Conservation (phyloP, 2,888 invertebrate species). For the Drosophila cracens region DNA sequence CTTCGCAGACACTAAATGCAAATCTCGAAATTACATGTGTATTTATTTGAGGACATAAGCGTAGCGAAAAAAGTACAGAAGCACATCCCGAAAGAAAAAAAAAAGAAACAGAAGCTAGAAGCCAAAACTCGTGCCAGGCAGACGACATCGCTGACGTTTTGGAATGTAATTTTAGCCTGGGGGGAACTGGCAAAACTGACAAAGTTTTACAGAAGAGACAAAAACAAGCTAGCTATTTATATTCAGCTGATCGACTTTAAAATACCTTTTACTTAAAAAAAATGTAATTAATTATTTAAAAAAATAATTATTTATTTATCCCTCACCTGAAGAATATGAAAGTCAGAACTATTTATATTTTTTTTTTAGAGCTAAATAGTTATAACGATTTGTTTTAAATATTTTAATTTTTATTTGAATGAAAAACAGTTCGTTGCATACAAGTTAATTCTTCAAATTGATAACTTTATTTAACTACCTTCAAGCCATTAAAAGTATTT, state of each 20-base stretch:
- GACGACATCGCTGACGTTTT: conserved; percentile 74
- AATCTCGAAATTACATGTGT: conserved; percentile 77
- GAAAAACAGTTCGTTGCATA: background rate
- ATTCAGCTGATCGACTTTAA: background rate
- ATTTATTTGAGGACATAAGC: conserved; percentile 64
- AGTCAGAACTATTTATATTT: too few species aligned
- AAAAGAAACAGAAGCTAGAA: conserved; percentile 23
- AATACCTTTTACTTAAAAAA: conserved; percentile 12
- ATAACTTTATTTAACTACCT: background rate
- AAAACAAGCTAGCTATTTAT: conserved; percentile 8
- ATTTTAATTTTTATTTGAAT: too few species aligned
- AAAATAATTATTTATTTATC: too few species aligned
- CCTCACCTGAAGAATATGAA: background rate
- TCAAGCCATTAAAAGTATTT: background rate
- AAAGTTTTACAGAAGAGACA: conserved; percentile 65
- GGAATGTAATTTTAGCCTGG: conserved; percentile 77
- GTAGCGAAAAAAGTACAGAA: conserved; percentile 25
- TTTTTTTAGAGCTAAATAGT: too few species aligned
- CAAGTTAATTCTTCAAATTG: background rate
- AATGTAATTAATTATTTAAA: too few species aligned
- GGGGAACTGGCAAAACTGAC: conserved; percentile 53
- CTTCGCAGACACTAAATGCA: conserved; percentile 63
- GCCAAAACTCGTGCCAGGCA: conserved; percentile 28
- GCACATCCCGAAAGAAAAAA: background rate
- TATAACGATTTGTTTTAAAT: background rate